phyloP scores from a whole-genome alignment of 2,888 invertebrate species.

The Drosophila atripex region DNA sequence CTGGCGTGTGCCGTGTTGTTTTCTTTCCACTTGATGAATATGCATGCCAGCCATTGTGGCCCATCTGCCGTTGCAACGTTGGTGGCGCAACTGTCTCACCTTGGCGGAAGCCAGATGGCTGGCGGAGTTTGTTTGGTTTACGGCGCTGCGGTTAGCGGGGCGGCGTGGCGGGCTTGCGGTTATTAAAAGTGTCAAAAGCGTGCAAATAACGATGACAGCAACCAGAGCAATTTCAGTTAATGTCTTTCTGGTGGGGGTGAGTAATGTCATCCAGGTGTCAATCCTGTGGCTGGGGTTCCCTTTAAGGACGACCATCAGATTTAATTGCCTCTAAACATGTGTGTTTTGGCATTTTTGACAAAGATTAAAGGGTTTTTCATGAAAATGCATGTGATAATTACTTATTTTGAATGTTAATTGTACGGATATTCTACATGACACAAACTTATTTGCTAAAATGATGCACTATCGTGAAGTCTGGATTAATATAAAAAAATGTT shows the following conservation, averaged over 20 bases:
- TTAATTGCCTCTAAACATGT: slow-evolving; percentile 40
- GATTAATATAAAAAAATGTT: too few relatives aligned
- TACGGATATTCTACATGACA: too few relatives aligned
- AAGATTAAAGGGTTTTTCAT: not conserved
- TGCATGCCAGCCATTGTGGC: slow-evolving; percentile 63
- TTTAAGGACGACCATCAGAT: slow-evolving; percentile 23
- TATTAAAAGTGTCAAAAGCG: slow-evolving; percentile 72
- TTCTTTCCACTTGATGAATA: slow-evolving; percentile 71
- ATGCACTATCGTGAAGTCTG: too few relatives aligned
- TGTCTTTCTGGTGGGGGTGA: slow-evolving; percentile 18
- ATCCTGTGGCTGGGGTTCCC: slow-evolving; percentile 24
- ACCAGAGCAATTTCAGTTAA: slow-evolving; percentile 32
- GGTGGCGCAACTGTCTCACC: slow-evolving; percentile 11
- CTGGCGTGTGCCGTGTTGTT: slow-evolving; percentile 42
- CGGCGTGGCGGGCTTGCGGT: slow-evolving; percentile 68
- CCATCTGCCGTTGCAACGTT: slow-evolving; percentile 2
- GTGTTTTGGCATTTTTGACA: not conserved
- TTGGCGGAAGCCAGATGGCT: slow-evolving; percentile 28
- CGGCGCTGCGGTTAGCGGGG: slow-evolving; percentile 33
- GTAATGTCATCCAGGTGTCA: slow-evolving; percentile 40
- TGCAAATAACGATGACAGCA: slow-evolving; percentile 63
- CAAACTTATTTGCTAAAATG: too few relatives aligned
- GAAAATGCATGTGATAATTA: not conserved
- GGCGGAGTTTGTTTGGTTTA: slow-evolving; percentile 24
- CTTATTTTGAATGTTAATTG: too few relatives aligned